Conservation (phyloP, 2,797 vertebrate species). For the Myotis pilosus region DNA sequence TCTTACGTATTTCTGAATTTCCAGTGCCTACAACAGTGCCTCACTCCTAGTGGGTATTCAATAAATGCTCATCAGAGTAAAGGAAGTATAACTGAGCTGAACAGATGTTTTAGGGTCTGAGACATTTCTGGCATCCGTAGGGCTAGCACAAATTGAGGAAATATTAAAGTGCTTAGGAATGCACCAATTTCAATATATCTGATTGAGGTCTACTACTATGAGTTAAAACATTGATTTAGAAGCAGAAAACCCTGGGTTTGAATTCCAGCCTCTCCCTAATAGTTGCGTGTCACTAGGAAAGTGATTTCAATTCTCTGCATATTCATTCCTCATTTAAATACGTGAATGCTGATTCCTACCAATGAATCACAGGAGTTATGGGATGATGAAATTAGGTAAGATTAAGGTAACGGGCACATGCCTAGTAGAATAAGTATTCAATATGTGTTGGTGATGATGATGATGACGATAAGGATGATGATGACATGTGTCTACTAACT, state of each 20-base stretch:
- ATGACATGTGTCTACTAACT: background rate
- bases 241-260: background rate
- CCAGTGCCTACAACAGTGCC: background rate
- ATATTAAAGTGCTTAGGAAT: background rate
- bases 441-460: background rate
- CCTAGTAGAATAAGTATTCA: background rate
- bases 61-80: background rate
- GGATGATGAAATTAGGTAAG: background rate
- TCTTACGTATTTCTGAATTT: background rate
- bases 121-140: background rate
- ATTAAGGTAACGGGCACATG: background rate
- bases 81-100: background rate
- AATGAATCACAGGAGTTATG: background rate
- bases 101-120: background rate
- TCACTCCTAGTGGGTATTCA: background rate
- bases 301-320: background rate
- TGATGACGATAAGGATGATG: no score
- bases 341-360: background rate
- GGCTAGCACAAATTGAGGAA: background rate
- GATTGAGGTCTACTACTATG: background rate
- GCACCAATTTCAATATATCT: background rate
- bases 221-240: background rate
- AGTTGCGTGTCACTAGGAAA: background rate
- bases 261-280: background rate
- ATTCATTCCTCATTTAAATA: background rate